A percentile compares a stretch with the other conserved stretches of the same genome.
phyloP scores from a whole-genome alignment of 2,113 vertebrate species.

The Rhipidura dahli region DNA sequence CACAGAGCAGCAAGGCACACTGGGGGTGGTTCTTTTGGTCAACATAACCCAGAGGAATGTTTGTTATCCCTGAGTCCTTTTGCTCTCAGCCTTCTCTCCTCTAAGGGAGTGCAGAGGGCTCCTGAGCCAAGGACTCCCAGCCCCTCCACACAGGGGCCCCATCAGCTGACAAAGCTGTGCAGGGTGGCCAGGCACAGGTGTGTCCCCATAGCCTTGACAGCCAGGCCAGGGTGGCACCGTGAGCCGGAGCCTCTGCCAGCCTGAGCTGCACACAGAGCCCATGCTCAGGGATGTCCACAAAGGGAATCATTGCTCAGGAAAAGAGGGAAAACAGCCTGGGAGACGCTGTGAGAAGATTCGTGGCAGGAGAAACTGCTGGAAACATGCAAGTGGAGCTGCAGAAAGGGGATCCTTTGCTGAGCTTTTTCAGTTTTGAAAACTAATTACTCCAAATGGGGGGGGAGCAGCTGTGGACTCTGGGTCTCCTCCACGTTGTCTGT shows the following conservation, averaged over 20 bases:
- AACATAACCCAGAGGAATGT: too few species aligned
- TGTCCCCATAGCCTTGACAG: not conserved
- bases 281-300: fast-evolving
- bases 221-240: fast-evolving
- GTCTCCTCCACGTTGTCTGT: not conserved
- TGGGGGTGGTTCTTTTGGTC: too few species aligned
- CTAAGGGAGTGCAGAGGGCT: too few species aligned
- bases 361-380: not conserved
- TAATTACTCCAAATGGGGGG: not conserved
- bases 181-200: not conserved
- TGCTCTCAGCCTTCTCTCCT: too few species aligned
- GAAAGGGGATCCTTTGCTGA: not conserved
- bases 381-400: not conserved
- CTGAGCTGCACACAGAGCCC: fast-evolving
- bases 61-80: too few species aligned
- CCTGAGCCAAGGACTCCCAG: too few species aligned
- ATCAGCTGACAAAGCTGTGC: not conserved
- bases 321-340: not conserved
- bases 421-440: not conserved
- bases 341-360: not conserved
- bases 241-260: not conserved
- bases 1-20: too few species aligned
- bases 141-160: not conserved
- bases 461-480: not conserved
- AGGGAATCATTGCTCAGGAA: not conserved